A percentile compares a stretch with the other conserved stretches of the same genome.
These are phyloP conservation scores for Helostoma temminkii DNA, from an alignment of 2,797 vertebrate species.

Conservation along the genomic window DNA sequence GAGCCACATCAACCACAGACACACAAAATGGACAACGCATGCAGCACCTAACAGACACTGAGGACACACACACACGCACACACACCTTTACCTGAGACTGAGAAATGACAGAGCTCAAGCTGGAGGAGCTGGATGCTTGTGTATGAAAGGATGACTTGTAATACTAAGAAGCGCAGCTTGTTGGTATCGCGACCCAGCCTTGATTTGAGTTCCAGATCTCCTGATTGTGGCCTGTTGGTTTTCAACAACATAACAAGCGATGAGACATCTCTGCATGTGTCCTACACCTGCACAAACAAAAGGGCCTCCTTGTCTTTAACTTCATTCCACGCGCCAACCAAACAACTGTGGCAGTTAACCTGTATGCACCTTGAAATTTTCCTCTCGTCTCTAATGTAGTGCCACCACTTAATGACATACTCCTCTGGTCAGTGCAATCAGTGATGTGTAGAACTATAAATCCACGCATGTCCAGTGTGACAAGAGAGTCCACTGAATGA, in stretches of 20 bases:
- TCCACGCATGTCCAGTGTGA: conserved; percentile 37
- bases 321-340: conserved; percentile 32
- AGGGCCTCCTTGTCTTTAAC: conserved; percentile 29
- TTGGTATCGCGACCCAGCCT: conserved; percentile 65
- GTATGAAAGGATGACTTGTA: conserved; percentile 80
- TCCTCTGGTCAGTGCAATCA: conserved; percentile 51
- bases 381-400: conserved; percentile 52
- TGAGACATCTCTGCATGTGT: conserved; percentile 63
- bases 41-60: conserved; percentile 44
- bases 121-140: conserved; percentile 66
- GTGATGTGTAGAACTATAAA: conserved; percentile 48
- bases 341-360: conserved; percentile 40
- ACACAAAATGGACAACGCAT: conserved; percentile 49
- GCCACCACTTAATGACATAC: conserved; percentile 33
- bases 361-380: conserved; percentile 63
- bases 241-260: conserved; percentile 30
- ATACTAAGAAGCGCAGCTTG: conserved; percentile 30
- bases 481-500: conserved; percentile 9
- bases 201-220: conserved; percentile 76
- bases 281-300: conserved; percentile 52
- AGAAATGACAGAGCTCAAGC: conserved; percentile 33
- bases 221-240: conserved; percentile 30
- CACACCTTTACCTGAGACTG: conserved; percentile 40
- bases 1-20: conserved; percentile 46
- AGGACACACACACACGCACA: conserved; percentile 18